Percentiles rank a stretch among this genome's conserved stretches.
These are phyloP conservation scores for Vultur gryphus DNA, from an alignment of 2,797 vertebrate genomes.

Conservation along the genomic window DNA sequence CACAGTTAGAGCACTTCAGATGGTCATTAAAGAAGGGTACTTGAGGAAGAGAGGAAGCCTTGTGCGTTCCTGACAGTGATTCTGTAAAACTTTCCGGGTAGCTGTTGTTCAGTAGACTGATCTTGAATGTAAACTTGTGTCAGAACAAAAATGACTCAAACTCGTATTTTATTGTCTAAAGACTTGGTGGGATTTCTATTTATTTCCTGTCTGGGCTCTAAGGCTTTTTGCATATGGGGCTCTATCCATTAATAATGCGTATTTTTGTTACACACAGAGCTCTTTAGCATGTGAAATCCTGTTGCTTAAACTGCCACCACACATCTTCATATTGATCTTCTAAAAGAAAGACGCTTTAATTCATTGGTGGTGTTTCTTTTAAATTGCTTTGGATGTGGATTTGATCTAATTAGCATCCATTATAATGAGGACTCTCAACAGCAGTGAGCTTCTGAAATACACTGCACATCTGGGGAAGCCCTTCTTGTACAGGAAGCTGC, in stretches of 20 bases:
- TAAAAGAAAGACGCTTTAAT: neutral
- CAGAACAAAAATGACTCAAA: neutral
- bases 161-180: neutral
- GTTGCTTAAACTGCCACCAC: neutral
- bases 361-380: constrained; percentile 2
- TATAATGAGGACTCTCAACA: constrained; percentile 17
- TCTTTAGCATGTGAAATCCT: constrained; percentile 30
- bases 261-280: neutral
- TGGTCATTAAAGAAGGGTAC: neutral
- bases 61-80: neutral
- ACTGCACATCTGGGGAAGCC: constrained; percentile 50
- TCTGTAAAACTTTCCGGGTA: neutral
- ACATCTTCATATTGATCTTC: neutral
- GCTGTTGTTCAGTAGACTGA: neutral
- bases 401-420: constrained; percentile 52
- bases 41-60: neutral
- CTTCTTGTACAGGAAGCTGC: constrained; percentile 53
- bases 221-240: neutral
- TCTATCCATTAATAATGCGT: neutral
- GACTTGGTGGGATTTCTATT: neutral
- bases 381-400: constrained; percentile 38
- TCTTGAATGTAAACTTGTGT: neutral
- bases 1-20: neutral
- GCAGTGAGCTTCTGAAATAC: constrained; percentile 22
- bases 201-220: neutral